Evolutionary conservation across 2,797 vertebrate genomes (phyloP).

Genomic region (Gymnocypris eckloni): DNA sequence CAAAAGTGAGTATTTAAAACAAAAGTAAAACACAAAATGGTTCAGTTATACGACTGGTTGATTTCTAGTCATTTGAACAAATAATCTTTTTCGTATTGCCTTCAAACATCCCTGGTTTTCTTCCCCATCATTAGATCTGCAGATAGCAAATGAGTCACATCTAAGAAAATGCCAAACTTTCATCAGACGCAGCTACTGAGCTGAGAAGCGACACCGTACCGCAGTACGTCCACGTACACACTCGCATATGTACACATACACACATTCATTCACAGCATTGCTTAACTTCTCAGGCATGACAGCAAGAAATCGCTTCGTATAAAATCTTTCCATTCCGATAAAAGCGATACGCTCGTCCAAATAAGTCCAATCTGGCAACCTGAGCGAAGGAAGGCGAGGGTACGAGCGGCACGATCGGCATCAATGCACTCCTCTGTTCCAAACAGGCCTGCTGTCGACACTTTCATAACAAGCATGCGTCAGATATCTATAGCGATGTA

Average conservation of each 20-base stretch:
- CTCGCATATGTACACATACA: neutral
- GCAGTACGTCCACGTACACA: slow-evolving; percentile 17
- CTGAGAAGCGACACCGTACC: slow-evolving; percentile 31
- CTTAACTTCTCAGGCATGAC: slow-evolving; percentile 54
- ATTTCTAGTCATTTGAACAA: slow-evolving; percentile 25
- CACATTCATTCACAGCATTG: neutral
- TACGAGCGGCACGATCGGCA: slow-evolving; percentile 2
- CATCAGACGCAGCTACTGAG: slow-evolving; percentile 49
- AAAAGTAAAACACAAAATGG: neutral
- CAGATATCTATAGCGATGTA: slow-evolving; percentile 8
- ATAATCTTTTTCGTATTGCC: slow-evolving; percentile 22
- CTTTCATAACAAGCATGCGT: slow-evolving; percentile 25
- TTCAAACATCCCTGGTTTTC: slow-evolving; percentile 21
- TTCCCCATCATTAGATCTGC: slow-evolving; percentile 30
- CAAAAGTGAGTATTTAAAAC: neutral
- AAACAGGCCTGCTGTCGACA: slow-evolving; percentile 31
- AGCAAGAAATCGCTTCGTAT: slow-evolving; percentile 27
- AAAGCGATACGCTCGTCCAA: slow-evolving; percentile 41
- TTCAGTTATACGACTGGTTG: neutral
- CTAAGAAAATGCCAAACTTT: slow-evolving; percentile 58
- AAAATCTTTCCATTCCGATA: slow-evolving; percentile 50
- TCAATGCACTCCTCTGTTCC: slow-evolving; percentile 25
- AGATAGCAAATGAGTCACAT: slow-evolving; percentile 59
- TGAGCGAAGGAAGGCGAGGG: neutral
- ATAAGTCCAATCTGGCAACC: slow-evolving; percentile 55